phyloP scores from a whole-genome alignment of 1,140 invertebrate genomes.

The Xylocopa sonorina region DNA sequence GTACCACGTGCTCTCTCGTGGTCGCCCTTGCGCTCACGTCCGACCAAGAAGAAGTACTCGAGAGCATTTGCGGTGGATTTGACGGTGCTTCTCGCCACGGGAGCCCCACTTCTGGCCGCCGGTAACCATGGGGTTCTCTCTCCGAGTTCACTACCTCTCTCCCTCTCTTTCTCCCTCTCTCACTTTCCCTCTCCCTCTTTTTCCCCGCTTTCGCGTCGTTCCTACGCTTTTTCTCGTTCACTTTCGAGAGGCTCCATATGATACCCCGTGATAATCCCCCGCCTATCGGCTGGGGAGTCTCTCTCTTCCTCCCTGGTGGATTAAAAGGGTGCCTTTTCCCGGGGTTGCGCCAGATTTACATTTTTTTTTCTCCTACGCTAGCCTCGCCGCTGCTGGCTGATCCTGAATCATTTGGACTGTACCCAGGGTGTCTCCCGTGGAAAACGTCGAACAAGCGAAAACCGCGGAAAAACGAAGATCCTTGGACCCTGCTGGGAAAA shows the following conservation, averaged over 20 bases:
- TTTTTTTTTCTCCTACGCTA: conserved; percentile 39
- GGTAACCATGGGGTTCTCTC: conserved; percentile 72
- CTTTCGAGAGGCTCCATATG: conserved; percentile 78
- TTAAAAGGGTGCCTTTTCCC: conserved; percentile 70
- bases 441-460: conserved; percentile 11
- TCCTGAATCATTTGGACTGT: conserved; percentile 35
- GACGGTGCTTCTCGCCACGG: conserved; percentile 75
- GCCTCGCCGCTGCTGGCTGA: background rate
- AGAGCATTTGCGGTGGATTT: conserved; percentile 81
- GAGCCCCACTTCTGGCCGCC: conserved; percentile 73
- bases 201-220: conserved; percentile 37
- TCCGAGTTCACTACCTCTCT: conserved; percentile 35
- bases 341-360: conserved; percentile 59
- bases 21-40: conserved; percentile 80
- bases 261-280: conserved; percentile 80
- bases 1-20: conserved; percentile 76
- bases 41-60: conserved; percentile 78
- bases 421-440: background rate
- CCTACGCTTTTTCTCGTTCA: conserved; percentile 53
- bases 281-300: conserved; percentile 68
- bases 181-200: background rate
- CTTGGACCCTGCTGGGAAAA: background rate
- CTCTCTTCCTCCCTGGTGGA: conserved; percentile 58
- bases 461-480: conserved; percentile 7
- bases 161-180: background rate